Evolutionary conservation across 2,113 vertebrate species (phyloP).

Genomic region (Phrynosoma platyrhinos): DNA sequence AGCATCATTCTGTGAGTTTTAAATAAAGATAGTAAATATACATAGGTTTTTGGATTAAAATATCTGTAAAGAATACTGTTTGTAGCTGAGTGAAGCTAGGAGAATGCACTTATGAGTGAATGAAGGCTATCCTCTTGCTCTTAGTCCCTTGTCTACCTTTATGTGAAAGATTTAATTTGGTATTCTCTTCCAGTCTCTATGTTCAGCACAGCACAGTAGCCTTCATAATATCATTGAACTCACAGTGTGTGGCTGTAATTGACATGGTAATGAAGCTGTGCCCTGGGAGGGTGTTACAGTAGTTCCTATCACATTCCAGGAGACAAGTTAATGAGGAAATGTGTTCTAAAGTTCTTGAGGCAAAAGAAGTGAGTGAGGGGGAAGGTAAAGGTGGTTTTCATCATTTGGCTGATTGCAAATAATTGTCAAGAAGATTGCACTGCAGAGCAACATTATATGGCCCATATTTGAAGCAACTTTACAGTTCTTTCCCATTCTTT

Average conservation of each 20-base stretch:
- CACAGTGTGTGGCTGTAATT: constrained; percentile 20
- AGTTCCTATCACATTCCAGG: constrained; percentile 12
- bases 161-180: background rate
- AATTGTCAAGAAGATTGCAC: background rate
- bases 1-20: too few relatives aligned
- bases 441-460: background rate
- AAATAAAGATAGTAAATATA: background rate
- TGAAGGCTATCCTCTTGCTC: background rate
- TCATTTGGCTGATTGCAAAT: background rate
- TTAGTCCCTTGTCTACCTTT: background rate
- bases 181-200: constrained; percentile 20
- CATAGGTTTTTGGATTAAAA: background rate
- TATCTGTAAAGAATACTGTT: background rate
- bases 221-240: constrained; percentile 6
- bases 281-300: constrained; percentile 10
- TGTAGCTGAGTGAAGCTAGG: background rate
- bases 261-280: constrained; percentile 43
- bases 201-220: background rate
- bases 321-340: constrained; percentile 39
- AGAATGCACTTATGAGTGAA: background rate
- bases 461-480: background rate
- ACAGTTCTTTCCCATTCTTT: background rate
- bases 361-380: constrained; percentile 5
- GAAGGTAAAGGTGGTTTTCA: background rate
- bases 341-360: background rate